phyloP scores from a whole-genome alignment of 2,888 invertebrate genomes.

The Lasius platythorax region DNA sequence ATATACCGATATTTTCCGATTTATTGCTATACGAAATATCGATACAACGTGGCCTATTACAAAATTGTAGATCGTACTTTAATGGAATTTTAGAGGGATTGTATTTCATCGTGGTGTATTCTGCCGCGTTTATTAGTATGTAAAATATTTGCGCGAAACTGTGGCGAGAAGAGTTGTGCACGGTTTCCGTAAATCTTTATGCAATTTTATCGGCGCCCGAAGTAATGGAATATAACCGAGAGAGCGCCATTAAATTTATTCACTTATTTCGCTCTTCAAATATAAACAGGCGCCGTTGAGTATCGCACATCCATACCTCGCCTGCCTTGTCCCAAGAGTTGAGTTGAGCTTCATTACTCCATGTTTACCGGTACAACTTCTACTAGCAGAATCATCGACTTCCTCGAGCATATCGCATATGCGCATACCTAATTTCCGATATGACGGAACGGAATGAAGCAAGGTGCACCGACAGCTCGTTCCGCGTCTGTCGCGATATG shows the following conservation, averaged over 20 bases:
- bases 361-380: conserved; percentile 27
- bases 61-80: conserved; percentile 42
- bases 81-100: conserved; percentile 34
- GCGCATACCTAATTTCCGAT: conserved; percentile 31
- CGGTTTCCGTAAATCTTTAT: conserved; percentile 37
- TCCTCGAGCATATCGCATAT: conserved; percentile 64
- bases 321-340: neutral
- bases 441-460: neutral
- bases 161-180: conserved; percentile 25
- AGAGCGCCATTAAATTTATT: conserved; percentile 76
- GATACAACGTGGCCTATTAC: neutral
- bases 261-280: conserved; percentile 68
- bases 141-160: conserved; percentile 43
- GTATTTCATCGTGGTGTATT: conserved; percentile 22
- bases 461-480: neutral
- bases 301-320: neutral
- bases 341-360: conserved; percentile 59
- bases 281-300: conserved; percentile 54
- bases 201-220: conserved; percentile 47
- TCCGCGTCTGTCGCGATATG: neutral
- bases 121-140: conserved; percentile 31
- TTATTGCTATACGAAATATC: conserved; percentile 13
- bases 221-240: conserved; percentile 48
- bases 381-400: conserved; percentile 22
- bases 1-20: conserved; percentile 5